Evolutionary conservation across 2,888 invertebrate species (phyloP), one percentile per base, ranked within the genome.

Genomic region (Thera britannica): DNA sequence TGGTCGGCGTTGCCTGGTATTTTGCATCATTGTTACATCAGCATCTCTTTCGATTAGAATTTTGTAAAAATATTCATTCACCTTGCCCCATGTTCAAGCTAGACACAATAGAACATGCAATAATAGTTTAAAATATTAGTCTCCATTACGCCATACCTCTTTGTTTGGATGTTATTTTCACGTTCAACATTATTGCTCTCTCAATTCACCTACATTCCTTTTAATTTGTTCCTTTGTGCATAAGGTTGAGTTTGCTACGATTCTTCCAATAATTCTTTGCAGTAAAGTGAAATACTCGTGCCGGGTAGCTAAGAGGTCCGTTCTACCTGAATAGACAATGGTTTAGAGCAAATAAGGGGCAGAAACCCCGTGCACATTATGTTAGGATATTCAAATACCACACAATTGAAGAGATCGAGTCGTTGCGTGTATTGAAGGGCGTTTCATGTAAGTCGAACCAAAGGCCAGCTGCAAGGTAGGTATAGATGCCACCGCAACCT

Each of bases 401-500:
- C 58, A 52, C 57, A 56, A 8, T 52, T 51, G 8, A 51, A 63
- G 64, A 48, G n/a, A 8, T 56, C 12, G 55, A 60, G n/a, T 48
- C 52, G 67, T 60, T 46, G 59, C 36, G 48, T 66, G 46, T 38
- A 35, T 46, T 58, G 38, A 70, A 58, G 55, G 57, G 49, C n/a
- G 34, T 67, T 46, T 64, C 62, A 62, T 72, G 58, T 56, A 58
- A 62, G 59, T 57, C 12, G 66, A 60, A 69, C 56, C 66, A 63
- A 62, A 66, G 60, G 70, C 69, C 73, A 66, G 59, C 59, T 68
- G 62, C 75, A 63, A 73, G 65, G 69, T 69, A 68, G 67, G 49
- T 65, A 59, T 58, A 62, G 61, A 72, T 60, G 72, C 69, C 58
- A 70, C 71, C 66, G 70, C 70, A 66, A 74, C 64, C 71, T 69